Percentiles rank a stretch among this genome's conserved stretches.
These are phyloP conservation scores for Yponomeuta plumbellus DNA, from an alignment of 2,888 invertebrate species.

Conservation along the genomic window DNA sequence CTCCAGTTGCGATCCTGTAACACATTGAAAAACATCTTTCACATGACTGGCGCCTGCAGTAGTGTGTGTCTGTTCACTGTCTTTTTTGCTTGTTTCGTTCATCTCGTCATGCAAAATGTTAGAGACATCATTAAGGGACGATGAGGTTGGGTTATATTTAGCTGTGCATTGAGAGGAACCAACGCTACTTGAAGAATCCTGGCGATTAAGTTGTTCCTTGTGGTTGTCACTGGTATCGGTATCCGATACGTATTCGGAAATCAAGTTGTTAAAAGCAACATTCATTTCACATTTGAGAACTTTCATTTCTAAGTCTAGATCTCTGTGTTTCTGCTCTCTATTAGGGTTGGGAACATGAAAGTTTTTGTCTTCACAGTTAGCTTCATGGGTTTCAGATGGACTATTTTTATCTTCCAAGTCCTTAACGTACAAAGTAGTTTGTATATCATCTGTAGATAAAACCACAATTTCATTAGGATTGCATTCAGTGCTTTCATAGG, in stretches of 20 bases:
- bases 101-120: conserved; percentile 71
- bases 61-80: conserved; percentile 30
- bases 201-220: conserved; percentile 59
- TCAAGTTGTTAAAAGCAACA: conserved; percentile 65
- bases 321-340: conserved; percentile 5
- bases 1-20: conserved; percentile 45
- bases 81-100: conserved; percentile 33
- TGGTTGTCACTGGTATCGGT: conserved; percentile 46
- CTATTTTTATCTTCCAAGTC: conserved; percentile 36
- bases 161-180: conserved; percentile 83
- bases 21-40: conserved; percentile 63
- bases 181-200: conserved; percentile 78
- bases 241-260: conserved; percentile 60
- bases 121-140: conserved; percentile 78
- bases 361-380: neutral
- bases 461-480: conserved; percentile 55
- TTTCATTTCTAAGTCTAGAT: conserved; percentile 59
- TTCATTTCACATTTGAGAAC: conserved; percentile 66
- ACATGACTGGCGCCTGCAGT: conserved; percentile 45
- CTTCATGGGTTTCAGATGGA: neutral
- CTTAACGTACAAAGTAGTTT: conserved; percentile 61
- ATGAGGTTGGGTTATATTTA: conserved; percentile 78
- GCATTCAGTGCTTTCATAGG: conserved; percentile 16
- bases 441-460: conserved; percentile 56
- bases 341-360: conserved; percentile 4